Conservation (phyloP, 1,140 invertebrate genomes). For the Scaptomyza montana region DNA sequence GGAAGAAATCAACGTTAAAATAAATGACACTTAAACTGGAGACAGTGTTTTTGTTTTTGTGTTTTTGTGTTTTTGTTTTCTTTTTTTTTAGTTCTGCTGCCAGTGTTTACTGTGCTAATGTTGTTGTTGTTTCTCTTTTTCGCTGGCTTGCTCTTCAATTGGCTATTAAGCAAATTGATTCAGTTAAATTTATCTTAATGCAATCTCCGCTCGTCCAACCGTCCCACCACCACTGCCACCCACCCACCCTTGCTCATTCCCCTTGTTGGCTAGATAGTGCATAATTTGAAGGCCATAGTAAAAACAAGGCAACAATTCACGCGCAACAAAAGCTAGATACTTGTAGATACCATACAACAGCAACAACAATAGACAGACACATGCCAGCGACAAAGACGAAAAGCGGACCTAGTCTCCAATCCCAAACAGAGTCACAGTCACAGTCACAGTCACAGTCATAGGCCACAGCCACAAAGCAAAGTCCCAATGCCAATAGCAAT, state of each 20-base stretch:
- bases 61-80: slow-evolving; percentile 3
- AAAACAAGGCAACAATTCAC: slow-evolving; percentile 79
- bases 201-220: slow-evolving; percentile 71
- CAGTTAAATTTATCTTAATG: slow-evolving; percentile 84
- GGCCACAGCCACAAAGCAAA: slow-evolving; percentile 55
- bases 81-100: slow-evolving; percentile 7
- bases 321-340: slow-evolving; percentile 71
- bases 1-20: slow-evolving; percentile 82
- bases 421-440: slow-evolving; percentile 8
- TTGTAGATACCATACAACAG: slow-evolving; percentile 41
- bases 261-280: slow-evolving; percentile 58
- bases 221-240: slow-evolving; percentile 9
- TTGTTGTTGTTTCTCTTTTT: slow-evolving; percentile 46
- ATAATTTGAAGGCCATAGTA: slow-evolving; percentile 82
- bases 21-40: slow-evolving; percentile 82
- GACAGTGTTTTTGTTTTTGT: slow-evolving; percentile 69
- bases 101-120: slow-evolving; percentile 29
- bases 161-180: slow-evolving; percentile 83
- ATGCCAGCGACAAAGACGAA: slow-evolving; percentile 13
- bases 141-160: slow-evolving; percentile 78
- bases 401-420: slow-evolving; percentile 18
- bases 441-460: slow-evolving; percentile 20
- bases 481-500: slow-evolving; percentile 62
- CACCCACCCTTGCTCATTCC: neutral
- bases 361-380: neutral